phyloP scores from a whole-genome alignment of 2,113 vertebrate species.

The Aegithalos caudatus region DNA sequence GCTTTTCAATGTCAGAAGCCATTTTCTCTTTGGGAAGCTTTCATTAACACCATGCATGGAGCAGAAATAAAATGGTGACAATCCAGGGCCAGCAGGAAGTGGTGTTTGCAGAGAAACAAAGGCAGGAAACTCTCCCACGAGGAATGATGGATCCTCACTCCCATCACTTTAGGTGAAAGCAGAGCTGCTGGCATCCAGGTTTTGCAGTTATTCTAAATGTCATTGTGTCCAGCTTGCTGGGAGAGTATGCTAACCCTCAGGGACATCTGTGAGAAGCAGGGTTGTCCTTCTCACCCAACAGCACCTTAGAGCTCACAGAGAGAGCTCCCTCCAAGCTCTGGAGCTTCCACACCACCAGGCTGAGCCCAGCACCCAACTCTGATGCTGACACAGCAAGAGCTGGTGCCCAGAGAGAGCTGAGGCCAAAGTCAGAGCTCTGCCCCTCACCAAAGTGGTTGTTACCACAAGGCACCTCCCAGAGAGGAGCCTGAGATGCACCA shows the following conservation, averaged over 20 bases:
- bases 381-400: fast-evolving
- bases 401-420: neutral
- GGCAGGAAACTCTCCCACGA: neutral
- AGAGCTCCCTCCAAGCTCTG: neutral
- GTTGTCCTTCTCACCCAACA: neutral
- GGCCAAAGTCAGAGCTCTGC: neutral
- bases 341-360: neutral
- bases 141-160: neutral
- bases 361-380: neutral
- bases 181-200: neutral
- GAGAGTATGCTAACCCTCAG: fast-evolving
- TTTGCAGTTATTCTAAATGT: neutral
- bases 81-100: neutral
- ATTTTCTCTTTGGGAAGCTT: neutral
- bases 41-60: neutral
- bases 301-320: neutral
- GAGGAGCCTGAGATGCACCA: neutral
- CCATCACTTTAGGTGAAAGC: neutral
- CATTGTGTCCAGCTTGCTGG: neutral
- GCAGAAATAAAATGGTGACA: neutral
- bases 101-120: neutral
- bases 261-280: neutral
- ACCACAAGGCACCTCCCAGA: neutral
- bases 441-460: neutral
- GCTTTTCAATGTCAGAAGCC: neutral